These are phyloP conservation scores for Blastobasis adustella DNA, from an alignment of 2,888 invertebrate genomes.

Conservation along the genomic window DNA sequence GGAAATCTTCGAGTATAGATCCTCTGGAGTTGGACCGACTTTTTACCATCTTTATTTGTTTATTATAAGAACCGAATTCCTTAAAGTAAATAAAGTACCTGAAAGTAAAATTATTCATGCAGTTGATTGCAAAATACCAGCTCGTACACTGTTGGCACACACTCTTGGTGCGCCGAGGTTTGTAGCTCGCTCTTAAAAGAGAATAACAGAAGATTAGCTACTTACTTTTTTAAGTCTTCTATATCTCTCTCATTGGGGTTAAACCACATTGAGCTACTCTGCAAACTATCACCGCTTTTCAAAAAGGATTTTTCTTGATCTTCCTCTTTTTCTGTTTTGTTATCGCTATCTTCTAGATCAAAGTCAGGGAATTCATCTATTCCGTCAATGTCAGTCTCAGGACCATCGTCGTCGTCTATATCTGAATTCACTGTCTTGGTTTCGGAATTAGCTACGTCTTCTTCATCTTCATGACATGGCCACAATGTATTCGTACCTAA, in stretches of 20 bases:
- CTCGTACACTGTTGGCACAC: too few species aligned
- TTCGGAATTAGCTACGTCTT: constrained; percentile 61
- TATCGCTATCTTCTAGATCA: constrained; percentile 50
- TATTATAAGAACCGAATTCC: constrained; percentile 69
- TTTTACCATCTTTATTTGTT: constrained; percentile 59
- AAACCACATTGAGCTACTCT: constrained; percentile 51
- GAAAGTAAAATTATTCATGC: constrained; percentile 21
- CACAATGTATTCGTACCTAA: constrained; percentile 55
- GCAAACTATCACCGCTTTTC: constrained; percentile 52
- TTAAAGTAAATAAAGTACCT: constrained; percentile 74
- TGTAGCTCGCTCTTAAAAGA: not conserved
- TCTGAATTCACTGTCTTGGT: constrained; percentile 60
- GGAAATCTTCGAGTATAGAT: constrained; percentile 58
- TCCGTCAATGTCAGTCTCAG: constrained; percentile 46
- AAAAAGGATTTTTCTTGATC: constrained; percentile 35
- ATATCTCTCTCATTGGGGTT: constrained; percentile 67
- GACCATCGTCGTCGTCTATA: constrained; percentile 53
- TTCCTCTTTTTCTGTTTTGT: constrained; percentile 37
- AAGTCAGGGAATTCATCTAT: constrained; percentile 55
- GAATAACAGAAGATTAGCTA: not conserved
- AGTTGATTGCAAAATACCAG: too few species aligned
- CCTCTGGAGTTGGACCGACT: constrained; percentile 65
- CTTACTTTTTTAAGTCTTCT: constrained; percentile 71
- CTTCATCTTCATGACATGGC: constrained; percentile 66
- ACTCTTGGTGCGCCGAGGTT: too few species aligned